Conservation (phyloP, 2,888 invertebrate genomes). For the Periphyllus acericola region DNA sequence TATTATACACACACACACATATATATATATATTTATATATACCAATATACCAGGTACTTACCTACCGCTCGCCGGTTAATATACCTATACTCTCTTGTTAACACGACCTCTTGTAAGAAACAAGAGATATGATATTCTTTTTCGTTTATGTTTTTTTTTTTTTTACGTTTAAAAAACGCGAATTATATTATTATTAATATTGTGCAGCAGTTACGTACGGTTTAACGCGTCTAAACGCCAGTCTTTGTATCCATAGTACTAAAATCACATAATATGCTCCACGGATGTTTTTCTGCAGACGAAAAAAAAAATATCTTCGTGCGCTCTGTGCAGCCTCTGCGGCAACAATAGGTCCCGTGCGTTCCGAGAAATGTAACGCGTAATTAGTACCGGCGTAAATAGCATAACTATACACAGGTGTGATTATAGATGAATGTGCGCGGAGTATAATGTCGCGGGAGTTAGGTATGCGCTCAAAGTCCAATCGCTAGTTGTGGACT, state of each 20-base stretch:
- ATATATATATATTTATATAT: too few species aligned
- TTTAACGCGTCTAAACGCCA: background rate
- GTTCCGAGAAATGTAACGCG: background rate
- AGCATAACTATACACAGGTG: background rate
- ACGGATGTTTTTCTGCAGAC: background rate
- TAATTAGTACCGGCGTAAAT: background rate
- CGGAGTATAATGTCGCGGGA: too few species aligned
- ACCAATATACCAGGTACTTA: background rate
- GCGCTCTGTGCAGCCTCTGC: background rate
- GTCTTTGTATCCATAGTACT: background rate
- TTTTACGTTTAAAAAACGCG: background rate
- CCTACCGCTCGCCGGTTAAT: background rate
- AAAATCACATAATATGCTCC: background rate
- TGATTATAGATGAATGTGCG: background rate
- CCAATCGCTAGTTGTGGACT: too few species aligned
- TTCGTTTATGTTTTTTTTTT: background rate
- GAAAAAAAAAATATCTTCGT: background rate
- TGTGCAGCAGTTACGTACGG: background rate
- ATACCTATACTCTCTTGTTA: background rate
- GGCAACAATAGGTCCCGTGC: background rate
- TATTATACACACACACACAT: background rate
- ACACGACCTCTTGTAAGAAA: background rate
- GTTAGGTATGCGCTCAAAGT: too few species aligned
- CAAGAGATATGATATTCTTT: background rate
- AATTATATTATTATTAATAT: slow-evolving; percentile 1